Evolutionary conservation across 2,888 invertebrate genomes (phyloP).

Genomic region (Plebejus argus): DNA sequence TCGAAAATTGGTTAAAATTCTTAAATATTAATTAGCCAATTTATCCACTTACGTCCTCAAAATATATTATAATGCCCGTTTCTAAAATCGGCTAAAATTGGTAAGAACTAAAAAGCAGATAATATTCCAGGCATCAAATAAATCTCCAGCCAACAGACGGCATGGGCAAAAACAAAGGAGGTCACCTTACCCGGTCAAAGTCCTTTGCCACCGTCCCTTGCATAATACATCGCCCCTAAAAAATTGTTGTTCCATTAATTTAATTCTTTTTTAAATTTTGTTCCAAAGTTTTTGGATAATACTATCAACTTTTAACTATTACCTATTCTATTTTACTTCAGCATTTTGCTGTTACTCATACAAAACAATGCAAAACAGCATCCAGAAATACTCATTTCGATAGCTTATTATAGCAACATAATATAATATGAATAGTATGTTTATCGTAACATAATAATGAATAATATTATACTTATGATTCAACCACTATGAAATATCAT

Average conservation of each 20-base stretch:
- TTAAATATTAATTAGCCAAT: too few relatives aligned
- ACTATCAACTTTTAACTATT: not conserved
- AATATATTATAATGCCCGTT: too few relatives aligned
- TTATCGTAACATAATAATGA: not conserved
- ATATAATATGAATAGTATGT: not conserved
- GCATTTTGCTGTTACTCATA: not conserved
- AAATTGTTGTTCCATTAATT: not conserved
- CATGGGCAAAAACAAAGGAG: not conserved
- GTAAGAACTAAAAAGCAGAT: not conserved
- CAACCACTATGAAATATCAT: not conserved
- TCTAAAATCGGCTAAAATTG: not conserved
- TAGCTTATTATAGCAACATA: not conserved
- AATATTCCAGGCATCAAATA: not conserved
- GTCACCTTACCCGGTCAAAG: slow-evolving; percentile 7
- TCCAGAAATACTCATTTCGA: not conserved
- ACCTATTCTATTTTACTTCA: too few relatives aligned
- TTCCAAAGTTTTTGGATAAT: not conserved
- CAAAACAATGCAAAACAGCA: not conserved
- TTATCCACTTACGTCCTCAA: too few relatives aligned
- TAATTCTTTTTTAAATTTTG: not conserved
- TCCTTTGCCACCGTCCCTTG: not conserved
- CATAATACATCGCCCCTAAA: not conserved
- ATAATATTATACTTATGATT: not conserved
- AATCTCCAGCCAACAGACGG: not conserved
- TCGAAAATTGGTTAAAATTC: too few relatives aligned